Percentiles rank a stretch among this genome's conserved stretches.
Evolutionary conservation across 2,797 vertebrate species (phyloP).

Genomic region (Amblyraja radiata): DNA sequence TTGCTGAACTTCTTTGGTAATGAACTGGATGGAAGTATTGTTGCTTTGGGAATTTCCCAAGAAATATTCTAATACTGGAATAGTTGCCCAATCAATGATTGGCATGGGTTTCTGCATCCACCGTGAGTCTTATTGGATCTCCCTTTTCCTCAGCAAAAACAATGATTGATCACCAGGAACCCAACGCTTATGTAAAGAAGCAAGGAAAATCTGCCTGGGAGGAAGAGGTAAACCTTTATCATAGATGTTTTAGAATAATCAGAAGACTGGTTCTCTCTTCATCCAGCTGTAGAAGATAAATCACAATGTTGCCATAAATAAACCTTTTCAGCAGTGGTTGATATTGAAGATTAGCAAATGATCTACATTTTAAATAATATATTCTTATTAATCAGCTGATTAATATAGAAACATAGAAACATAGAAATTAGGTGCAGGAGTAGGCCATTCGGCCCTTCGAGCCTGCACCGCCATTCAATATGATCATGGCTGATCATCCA

Average conservation of each 20-base stretch:
- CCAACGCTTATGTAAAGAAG: conserved; percentile 20
- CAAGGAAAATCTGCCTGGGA: background rate
- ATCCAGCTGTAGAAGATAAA: background rate
- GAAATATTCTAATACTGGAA: background rate
- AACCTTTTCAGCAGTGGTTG: background rate
- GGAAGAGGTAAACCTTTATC: background rate
- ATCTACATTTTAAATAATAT: too few species aligned
- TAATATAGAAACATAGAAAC: background rate
- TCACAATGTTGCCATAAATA: background rate
- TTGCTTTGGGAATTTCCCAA: background rate
- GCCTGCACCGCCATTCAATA: too few species aligned
- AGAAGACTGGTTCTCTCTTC: background rate
- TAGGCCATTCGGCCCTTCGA: too few species aligned
- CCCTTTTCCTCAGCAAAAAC: conserved; percentile 43
- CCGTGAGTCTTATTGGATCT: background rate
- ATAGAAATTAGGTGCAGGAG: too few species aligned
- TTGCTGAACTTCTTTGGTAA: background rate
- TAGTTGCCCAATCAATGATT: background rate
- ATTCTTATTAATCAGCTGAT: background rate
- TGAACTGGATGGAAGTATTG: background rate
- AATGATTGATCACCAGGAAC: conserved; percentile 45
- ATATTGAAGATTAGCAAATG: background rate
- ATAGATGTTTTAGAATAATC: background rate
- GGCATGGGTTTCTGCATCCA: background rate
- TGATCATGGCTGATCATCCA: too few species aligned